Evolutionary conservation across 2,888 invertebrate genomes (phyloP).

Genomic region (Agriopis leucophaearia): DNA sequence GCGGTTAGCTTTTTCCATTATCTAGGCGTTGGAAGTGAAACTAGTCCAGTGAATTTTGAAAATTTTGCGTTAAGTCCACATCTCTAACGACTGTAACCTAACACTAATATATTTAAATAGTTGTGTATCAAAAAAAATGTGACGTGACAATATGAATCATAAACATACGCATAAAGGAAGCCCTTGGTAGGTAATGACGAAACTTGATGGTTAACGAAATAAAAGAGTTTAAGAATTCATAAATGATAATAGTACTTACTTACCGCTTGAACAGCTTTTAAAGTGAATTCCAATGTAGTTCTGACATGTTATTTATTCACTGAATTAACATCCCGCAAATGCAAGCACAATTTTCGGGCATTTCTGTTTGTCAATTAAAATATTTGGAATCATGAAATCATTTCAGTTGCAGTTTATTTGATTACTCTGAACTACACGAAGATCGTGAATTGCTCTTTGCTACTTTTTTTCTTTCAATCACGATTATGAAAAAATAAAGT

Average conservation of each 20-base stretch:
- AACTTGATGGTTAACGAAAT: too few relatives aligned
- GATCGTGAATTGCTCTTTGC: constrained; percentile 54
- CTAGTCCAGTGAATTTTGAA: too few relatives aligned
- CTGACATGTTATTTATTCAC: constrained; percentile 77
- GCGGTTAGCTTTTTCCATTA: too few relatives aligned
- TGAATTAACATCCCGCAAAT: constrained; percentile 79
- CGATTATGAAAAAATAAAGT: too few relatives aligned
- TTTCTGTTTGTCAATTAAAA: constrained; percentile 86
- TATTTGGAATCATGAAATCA: constrained; percentile 83
- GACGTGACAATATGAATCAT: too few relatives aligned
- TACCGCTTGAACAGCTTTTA: constrained; percentile 37
- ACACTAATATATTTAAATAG: too few relatives aligned
- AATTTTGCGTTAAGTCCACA: too few relatives aligned
- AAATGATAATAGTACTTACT: constrained; percentile 33
- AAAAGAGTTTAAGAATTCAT: neutral
- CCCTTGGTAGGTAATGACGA: too few relatives aligned
- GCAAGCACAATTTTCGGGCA: constrained; percentile 79
- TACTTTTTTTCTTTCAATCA: neutral
- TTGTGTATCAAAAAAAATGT: too few relatives aligned
- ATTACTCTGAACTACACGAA: constrained; percentile 69
- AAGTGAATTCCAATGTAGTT: constrained; percentile 69
- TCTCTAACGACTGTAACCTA: too few relatives aligned
- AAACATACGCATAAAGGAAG: too few relatives aligned
- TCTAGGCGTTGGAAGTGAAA: too few relatives aligned
- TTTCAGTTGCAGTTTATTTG: constrained; percentile 78